Evolutionary conservation across 2,797 vertebrate genomes (phyloP).

Genomic region (Mormyrus proboscirostris): DNA sequence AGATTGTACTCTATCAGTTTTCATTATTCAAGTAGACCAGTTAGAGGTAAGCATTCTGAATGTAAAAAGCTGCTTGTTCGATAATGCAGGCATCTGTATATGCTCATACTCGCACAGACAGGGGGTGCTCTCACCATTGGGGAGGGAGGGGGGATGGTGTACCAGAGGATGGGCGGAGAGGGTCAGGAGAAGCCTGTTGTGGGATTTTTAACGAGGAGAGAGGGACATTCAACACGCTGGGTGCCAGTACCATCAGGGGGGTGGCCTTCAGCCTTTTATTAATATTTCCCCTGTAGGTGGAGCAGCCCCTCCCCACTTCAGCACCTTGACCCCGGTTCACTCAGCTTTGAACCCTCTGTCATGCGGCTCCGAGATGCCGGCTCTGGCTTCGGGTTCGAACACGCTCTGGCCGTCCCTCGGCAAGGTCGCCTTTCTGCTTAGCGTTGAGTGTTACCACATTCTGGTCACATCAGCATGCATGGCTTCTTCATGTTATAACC

Average conservation of each 20-base stretch:
- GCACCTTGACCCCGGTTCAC: not conserved
- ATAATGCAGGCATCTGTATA: not conserved
- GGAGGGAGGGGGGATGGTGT: not conserved
- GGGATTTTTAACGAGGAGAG: not conserved
- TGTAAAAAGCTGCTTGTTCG: not conserved
- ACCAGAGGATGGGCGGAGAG: not conserved
- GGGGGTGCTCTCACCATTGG: not conserved
- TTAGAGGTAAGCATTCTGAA: not conserved
- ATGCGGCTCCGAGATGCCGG: not conserved
- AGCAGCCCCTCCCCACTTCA: not conserved
- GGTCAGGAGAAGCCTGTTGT: not conserved
- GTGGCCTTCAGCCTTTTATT: not conserved
- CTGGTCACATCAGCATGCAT: not conserved
- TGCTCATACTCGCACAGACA: not conserved
- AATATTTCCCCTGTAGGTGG: not conserved
- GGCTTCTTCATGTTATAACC: not conserved
- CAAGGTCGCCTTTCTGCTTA: not conserved
- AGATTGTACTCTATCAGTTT: not conserved
- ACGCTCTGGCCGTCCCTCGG: not conserved
- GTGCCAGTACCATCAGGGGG: not conserved
- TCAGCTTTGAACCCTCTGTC: not conserved
- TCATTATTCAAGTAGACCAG: slow-evolving; percentile 5
- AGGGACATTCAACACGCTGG: not conserved
- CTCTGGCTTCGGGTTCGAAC: not conserved
- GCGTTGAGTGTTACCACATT: not conserved